phyloP scores from a whole-genome alignment of 2,888 invertebrate genomes.

The Drosophila yooni region DNA sequence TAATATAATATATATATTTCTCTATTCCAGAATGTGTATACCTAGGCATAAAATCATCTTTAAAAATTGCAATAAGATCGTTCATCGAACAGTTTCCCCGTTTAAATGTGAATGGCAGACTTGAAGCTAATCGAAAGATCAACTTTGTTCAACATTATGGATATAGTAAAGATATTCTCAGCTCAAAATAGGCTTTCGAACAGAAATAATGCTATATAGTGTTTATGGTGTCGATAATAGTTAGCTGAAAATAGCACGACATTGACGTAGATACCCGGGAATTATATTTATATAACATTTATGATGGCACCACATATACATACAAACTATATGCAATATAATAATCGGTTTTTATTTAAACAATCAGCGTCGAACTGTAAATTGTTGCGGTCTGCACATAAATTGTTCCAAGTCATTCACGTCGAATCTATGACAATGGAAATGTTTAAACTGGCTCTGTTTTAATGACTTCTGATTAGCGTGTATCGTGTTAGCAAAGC shows the following conservation, averaged over 20 bases:
- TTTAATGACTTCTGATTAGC: slow-evolving; percentile 56
- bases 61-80: neutral
- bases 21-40: neutral
- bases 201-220: slow-evolving; percentile 16
- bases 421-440: slow-evolving; percentile 54
- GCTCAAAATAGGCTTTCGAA: slow-evolving; percentile 33
- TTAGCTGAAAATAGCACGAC: slow-evolving; percentile 25
- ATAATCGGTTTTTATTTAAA: slow-evolving; percentile 74
- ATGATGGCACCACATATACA: slow-evolving; percentile 45
- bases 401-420: slow-evolving; percentile 62
- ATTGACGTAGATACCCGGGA: slow-evolving; percentile 42
- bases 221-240: slow-evolving; percentile 38
- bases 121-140: neutral
- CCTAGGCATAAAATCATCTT: neutral
- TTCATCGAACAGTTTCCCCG: neutral
- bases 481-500: slow-evolving; percentile 29
- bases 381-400: slow-evolving; percentile 64
- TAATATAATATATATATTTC: too few species aligned
- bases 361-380: slow-evolving; percentile 69
- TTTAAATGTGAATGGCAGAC: neutral
- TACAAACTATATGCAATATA: slow-evolving; percentile 2
- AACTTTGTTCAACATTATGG: neutral
- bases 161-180: neutral
- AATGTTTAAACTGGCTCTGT: slow-evolving; percentile 40
- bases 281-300: slow-evolving; percentile 47